These are phyloP conservation scores for Gallirallus australis DNA, from an alignment of 2,797 vertebrate genomes.

Conservation along the genomic window DNA sequence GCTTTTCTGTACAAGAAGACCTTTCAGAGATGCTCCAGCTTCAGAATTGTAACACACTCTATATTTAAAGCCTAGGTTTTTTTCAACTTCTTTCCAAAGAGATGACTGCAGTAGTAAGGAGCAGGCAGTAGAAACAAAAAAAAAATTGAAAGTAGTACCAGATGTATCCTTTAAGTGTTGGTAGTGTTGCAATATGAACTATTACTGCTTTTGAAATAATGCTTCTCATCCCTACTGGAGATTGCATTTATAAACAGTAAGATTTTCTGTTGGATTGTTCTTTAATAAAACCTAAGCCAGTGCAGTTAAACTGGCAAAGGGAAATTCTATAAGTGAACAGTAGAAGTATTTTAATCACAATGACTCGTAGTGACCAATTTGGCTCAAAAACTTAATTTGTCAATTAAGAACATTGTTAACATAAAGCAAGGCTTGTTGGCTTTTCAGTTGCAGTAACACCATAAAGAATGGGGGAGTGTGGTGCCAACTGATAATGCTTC, in stretches of 20 bases:
- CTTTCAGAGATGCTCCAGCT: background rate
- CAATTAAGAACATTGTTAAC: background rate
- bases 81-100: background rate
- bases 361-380: background rate
- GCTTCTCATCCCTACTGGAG: background rate
- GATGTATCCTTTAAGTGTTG: background rate
- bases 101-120: background rate
- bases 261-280: background rate
- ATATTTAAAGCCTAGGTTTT: background rate
- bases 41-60: background rate
- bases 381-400: background rate
- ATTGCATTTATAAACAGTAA: background rate
- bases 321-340: background rate
- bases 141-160: background rate
- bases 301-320: background rate
- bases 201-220: background rate
- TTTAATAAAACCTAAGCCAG: background rate
- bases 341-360: background rate
- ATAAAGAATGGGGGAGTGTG: background rate
- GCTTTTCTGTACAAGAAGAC: background rate
- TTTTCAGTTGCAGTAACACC: background rate
- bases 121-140: background rate
- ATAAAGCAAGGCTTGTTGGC: slow-evolving; percentile 45
- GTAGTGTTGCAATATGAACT: background rate
- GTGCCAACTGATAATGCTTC: slow-evolving; percentile 14